These are phyloP conservation scores for Hemicordylus capensis DNA, from an alignment of 2,113 vertebrate genomes.

Conservation along the genomic window DNA sequence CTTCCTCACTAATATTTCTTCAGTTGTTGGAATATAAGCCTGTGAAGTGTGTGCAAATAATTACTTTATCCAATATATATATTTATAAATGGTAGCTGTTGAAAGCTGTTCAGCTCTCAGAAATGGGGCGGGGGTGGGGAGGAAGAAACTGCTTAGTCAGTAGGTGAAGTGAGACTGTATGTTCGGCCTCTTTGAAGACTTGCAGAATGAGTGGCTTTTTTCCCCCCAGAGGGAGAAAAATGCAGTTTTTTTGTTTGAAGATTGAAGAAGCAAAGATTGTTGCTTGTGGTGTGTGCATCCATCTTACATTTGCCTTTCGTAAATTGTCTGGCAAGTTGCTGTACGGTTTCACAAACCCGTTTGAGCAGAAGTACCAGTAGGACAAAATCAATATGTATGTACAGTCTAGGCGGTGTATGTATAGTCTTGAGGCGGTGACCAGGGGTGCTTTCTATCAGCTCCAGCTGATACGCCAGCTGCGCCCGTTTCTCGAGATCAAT, in stretches of 20 bases:
- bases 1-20: conserved; percentile 31
- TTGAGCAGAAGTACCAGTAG: neutral
- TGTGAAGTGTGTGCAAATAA: conserved; percentile 8
- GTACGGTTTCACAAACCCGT: neutral
- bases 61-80: conserved; percentile 10
- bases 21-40: neutral
- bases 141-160: neutral
- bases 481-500: too few relatives aligned
- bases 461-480: too few relatives aligned
- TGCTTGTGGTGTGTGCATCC: neutral
- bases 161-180: neutral
- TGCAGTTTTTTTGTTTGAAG: neutral
- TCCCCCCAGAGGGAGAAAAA: too few relatives aligned
- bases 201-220: too few relatives aligned
- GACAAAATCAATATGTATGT: neutral
- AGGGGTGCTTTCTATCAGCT: too few relatives aligned
- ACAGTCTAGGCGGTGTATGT: too few relatives aligned
- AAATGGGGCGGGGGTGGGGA: neutral
- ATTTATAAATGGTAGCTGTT: conserved; percentile 19
- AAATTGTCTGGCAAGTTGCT: neutral
- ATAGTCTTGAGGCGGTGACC: too few relatives aligned
- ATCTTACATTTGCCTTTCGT: neutral
- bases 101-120: neutral
- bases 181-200: neutral
- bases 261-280: neutral